These are phyloP conservation scores for Takifugu bimaculatus DNA, from an alignment of 2,113 vertebrate genomes.

Conservation along the genomic window DNA sequence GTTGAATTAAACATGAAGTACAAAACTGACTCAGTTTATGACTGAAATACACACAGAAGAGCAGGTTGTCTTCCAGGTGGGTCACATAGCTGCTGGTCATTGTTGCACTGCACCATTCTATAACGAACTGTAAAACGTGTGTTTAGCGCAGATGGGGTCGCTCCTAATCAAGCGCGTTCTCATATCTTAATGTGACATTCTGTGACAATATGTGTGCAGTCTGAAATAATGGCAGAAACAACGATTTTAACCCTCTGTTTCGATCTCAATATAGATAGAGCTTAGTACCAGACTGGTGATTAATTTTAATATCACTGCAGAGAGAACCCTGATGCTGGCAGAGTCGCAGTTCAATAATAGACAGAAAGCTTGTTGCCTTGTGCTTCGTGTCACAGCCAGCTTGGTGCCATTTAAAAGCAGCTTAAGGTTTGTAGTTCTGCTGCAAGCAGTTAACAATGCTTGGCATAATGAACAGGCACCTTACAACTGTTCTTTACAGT, in stretches of 20 bases:
- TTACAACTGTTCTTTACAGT: neutral
- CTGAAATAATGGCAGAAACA: slow-evolving; percentile 3
- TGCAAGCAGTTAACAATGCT: slow-evolving; percentile 12
- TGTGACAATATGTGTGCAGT: slow-evolving; percentile 10
- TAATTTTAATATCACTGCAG: slow-evolving; percentile 15
- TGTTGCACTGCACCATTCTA: neutral
- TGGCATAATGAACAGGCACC: neutral
- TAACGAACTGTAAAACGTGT: neutral
- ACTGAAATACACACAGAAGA: neutral
- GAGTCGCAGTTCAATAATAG: slow-evolving; percentile 13
- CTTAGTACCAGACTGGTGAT: slow-evolving; percentile 11
- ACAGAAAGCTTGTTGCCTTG: slow-evolving; percentile 21
- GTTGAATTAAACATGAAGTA: neutral
- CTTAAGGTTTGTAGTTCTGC: slow-evolving; percentile 18
- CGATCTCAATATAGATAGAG: slow-evolving; percentile 1
- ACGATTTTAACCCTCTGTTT: slow-evolving; percentile 1
- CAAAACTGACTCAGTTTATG: neutral
- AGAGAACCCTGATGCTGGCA: slow-evolving; percentile 14
- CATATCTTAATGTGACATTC: neutral
- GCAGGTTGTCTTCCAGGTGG: neutral
- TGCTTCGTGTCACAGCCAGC: slow-evolving; percentile 1
- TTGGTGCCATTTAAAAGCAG: slow-evolving; percentile 21
- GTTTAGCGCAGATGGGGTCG: neutral
- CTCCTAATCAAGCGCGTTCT: slow-evolving; percentile 1
- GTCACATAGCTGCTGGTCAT: neutral